These are phyloP conservation scores for Armadillidium nasatum DNA, from an alignment of 1,140 invertebrate species.

Conservation along the genomic window DNA sequence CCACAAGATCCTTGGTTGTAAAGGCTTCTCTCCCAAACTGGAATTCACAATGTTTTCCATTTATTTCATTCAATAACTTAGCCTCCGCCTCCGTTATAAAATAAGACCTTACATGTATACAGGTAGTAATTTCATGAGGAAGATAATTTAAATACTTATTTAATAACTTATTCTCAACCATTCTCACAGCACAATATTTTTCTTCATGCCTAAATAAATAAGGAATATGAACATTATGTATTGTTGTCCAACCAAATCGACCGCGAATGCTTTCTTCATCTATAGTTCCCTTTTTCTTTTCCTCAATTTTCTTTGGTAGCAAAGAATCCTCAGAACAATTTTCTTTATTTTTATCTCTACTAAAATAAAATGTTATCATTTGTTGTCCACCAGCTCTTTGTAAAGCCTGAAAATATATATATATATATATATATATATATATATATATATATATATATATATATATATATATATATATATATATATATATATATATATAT, in stretches of 20 bases:
- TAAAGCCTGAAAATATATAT: slow-evolving; percentile 34
- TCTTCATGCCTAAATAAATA: slow-evolving; percentile 75
- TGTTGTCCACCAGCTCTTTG: slow-evolving; percentile 39
- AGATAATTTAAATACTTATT: slow-evolving; percentile 57
- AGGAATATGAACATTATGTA: slow-evolving; percentile 79
- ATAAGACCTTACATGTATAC: slow-evolving; percentile 85
- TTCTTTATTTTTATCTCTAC: slow-evolving; percentile 37
- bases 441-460: not conserved
- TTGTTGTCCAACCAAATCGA: slow-evolving; percentile 80
- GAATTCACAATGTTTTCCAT: slow-evolving; percentile 81
- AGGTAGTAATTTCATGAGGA: slow-evolving; percentile 52
- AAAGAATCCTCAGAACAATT: slow-evolving; percentile 35
- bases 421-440: not conserved
- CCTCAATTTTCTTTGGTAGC: slow-evolving; percentile 39
- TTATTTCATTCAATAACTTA: slow-evolving; percentile 86
- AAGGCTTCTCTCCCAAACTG: slow-evolving; percentile 86
- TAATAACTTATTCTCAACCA: slow-evolving; percentile 81
- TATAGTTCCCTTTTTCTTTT: slow-evolving; percentile 45
- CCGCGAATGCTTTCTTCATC: slow-evolving; percentile 78
- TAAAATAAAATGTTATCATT: slow-evolving; percentile 45
- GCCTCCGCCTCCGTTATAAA: slow-evolving; percentile 88
- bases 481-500: not conserved
- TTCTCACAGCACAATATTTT: slow-evolving; percentile 83
- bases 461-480: slow-evolving; percentile 6
- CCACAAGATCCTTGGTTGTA: slow-evolving; percentile 81